Conservation (phyloP, 2,113 vertebrate species). For the Mustelus asterias region DNA sequence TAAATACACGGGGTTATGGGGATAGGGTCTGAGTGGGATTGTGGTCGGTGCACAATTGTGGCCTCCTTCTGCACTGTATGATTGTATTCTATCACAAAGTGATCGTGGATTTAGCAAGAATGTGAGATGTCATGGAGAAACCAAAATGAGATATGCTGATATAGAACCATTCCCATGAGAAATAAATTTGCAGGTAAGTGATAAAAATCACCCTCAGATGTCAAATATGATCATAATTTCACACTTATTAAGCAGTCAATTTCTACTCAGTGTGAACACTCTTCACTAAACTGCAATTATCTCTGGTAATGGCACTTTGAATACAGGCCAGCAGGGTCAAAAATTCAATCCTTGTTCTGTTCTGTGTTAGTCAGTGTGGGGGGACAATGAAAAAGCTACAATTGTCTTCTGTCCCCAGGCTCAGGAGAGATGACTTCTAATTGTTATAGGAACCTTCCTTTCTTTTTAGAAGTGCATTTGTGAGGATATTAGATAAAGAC, state of each 20-base stretch:
- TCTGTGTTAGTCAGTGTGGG: background rate
- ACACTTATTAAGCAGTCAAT: background rate
- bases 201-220: background rate
- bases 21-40: no score
- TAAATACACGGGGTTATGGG: no score
- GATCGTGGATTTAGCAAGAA: background rate
- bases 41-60: no score
- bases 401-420: background rate
- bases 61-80: no score
- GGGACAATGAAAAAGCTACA: background rate
- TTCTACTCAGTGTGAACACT: background rate
- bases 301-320: background rate
- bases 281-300: conserved; percentile 6
- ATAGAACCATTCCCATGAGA: background rate
- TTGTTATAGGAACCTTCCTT: background rate
- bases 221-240: conserved; percentile 16
- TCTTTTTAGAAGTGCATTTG: background rate
- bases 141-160: background rate
- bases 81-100: no score
- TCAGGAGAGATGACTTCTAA: background rate
- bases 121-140: background rate
- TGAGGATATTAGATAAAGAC: background rate
- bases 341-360: background rate
- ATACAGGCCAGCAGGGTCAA: background rate
- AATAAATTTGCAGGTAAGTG: background rate